Evolutionary conservation across 35 echinoderm and acorn worm genomes (phyloP).

Genomic region (Strongylocentrotus purpuratus): DNA sequence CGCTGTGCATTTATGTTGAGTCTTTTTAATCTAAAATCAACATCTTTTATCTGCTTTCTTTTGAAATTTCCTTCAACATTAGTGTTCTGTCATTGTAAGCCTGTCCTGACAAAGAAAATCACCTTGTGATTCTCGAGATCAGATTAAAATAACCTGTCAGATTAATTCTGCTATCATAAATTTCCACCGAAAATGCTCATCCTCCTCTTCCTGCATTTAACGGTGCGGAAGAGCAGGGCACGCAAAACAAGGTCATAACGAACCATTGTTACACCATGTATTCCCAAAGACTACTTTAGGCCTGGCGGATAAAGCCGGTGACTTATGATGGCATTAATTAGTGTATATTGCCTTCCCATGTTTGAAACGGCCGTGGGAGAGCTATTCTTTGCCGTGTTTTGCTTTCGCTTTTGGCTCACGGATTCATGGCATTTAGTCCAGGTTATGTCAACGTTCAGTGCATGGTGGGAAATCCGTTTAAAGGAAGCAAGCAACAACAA

Average conservation of each 20-base stretch:
- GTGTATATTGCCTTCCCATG: neutral
- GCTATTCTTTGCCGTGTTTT: neutral
- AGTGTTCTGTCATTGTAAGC: neutral
- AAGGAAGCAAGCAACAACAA: neutral
- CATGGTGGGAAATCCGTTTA: neutral
- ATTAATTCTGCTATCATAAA: neutral
- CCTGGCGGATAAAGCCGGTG: neutral
- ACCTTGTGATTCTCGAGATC: neutral
- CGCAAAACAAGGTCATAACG: neutral
- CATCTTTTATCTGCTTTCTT: neutral
- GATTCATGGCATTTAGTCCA: neutral
- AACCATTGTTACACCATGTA: neutral
- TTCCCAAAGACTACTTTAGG: too few relatives aligned
- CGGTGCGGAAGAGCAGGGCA: neutral
- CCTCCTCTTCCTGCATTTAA: neutral
- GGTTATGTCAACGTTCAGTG: neutral
- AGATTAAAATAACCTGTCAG: neutral
- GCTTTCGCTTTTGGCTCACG: neutral
- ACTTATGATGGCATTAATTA: constrained; percentile 12
- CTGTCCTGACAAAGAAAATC: neutral
- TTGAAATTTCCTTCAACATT: neutral
- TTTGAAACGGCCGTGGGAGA: neutral
- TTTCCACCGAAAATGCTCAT: neutral
- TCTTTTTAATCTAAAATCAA: neutral
- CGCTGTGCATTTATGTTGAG: too few relatives aligned